phyloP scores from a whole-genome alignment of 2,113 vertebrate species.

The Aegithalos caudatus region DNA sequence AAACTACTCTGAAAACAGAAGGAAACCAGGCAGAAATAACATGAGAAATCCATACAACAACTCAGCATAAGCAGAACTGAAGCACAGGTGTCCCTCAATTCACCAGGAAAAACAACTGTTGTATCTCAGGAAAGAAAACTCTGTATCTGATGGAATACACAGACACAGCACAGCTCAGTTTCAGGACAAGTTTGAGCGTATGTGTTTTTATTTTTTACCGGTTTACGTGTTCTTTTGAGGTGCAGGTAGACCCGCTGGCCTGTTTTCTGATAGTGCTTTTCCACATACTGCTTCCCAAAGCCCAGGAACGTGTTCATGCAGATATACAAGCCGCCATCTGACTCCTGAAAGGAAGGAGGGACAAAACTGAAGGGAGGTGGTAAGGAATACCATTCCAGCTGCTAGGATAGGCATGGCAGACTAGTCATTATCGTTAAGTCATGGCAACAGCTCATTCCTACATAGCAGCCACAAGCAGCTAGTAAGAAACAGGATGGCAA shows the following conservation, averaged over 20 bases:
- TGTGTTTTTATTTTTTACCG: slow-evolving; percentile 56
- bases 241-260: slow-evolving; percentile 93
- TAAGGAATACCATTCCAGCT: not conserved
- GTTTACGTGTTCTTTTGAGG: slow-evolving; percentile 87
- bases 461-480: not conserved
- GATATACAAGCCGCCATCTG: slow-evolving; percentile 92
- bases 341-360: slow-evolving; percentile 78
- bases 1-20: not conserved
- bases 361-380: not conserved
- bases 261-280: slow-evolving; percentile 85
- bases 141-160: not conserved
- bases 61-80: not conserved
- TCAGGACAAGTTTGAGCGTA: not conserved
- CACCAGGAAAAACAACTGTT: not conserved
- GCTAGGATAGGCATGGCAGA: not conserved
- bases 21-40: not conserved
- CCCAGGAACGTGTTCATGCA: slow-evolving; percentile 98
- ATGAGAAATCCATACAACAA: not conserved
- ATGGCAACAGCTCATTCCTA: not conserved
- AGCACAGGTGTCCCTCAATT: not conserved
- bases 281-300: slow-evolving; percentile 92
- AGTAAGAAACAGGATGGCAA: not conserved
- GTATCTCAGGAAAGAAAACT: not conserved
- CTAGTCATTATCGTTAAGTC: not conserved
- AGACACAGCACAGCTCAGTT: not conserved